Conservation (phyloP, 1,140 invertebrate species). For the Amyelois transitella region DNA sequence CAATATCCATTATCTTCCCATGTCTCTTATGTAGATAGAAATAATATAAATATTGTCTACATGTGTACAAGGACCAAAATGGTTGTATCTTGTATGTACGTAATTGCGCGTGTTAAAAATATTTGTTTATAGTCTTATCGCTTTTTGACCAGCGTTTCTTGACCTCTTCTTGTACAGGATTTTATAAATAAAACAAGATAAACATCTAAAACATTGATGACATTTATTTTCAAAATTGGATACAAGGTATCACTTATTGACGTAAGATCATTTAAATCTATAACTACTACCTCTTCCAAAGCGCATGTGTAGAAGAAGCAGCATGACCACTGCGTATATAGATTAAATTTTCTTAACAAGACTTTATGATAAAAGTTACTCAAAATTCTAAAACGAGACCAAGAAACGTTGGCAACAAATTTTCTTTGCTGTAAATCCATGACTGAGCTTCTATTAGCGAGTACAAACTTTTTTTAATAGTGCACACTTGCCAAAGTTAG, state of each 20-base stretch:
- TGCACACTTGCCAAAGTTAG: slow-evolving; percentile 32
- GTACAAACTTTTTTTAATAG: slow-evolving; percentile 22
- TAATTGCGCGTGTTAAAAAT: neutral
- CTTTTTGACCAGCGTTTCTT: neutral
- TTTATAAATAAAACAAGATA: too few relatives aligned
- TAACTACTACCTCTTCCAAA: too few relatives aligned
- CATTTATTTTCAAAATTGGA: too few relatives aligned
- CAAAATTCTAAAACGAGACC: neutral
- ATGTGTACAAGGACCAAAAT: neutral
- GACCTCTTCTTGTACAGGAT: neutral
- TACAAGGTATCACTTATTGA: too few relatives aligned
- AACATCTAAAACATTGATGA: too few relatives aligned
- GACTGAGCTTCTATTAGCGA: slow-evolving; percentile 18
- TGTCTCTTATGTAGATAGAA: neutral
- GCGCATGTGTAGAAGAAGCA: too few relatives aligned
- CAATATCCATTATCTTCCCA: too few relatives aligned
- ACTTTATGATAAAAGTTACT: neutral
- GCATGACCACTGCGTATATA: too few relatives aligned
- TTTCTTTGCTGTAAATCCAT: slow-evolving; percentile 16
- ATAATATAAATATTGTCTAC: neutral
- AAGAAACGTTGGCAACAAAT: neutral
- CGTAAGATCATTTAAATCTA: too few relatives aligned
- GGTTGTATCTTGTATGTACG: neutral
- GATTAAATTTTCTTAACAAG: neutral
- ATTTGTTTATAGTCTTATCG: neutral